Conservation (phyloP, 2,113 vertebrate species). For the Phaetusa simplex region DNA sequence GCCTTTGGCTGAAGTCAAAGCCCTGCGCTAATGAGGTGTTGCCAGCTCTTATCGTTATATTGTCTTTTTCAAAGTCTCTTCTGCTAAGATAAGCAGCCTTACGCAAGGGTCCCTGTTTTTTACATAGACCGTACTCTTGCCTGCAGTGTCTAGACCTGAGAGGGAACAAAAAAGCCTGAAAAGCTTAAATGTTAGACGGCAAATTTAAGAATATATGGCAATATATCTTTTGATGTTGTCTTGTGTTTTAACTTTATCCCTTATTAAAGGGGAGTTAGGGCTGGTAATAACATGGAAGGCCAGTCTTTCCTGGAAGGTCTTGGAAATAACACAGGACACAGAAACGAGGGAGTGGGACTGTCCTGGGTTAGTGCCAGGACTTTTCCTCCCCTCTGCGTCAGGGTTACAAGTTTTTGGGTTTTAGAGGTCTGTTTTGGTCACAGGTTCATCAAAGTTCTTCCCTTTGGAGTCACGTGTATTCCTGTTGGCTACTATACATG, state of each 20-base stretch:
- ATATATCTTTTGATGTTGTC: background rate
- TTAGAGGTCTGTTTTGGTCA: background rate
- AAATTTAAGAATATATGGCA: background rate
- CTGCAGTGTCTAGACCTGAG: background rate
- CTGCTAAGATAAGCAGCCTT: background rate
- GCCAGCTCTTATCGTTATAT: background rate
- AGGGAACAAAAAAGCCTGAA: background rate
- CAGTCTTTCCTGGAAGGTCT: background rate
- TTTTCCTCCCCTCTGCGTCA: background rate
- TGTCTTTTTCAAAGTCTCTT: background rate
- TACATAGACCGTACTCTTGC: background rate
- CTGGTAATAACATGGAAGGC: background rate
- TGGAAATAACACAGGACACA: rapidly evolving
- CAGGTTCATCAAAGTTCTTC: background rate
- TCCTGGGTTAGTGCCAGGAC: background rate
- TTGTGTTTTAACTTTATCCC: background rate
- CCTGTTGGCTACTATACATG: too few species aligned
- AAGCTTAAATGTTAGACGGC: background rate
- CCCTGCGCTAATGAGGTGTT: background rate
- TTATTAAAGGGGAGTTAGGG: background rate
- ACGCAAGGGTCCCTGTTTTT: background rate
- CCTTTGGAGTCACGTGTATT: background rate
- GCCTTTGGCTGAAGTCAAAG: background rate
- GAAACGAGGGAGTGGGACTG: background rate
- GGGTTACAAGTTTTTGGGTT: background rate